Evolutionary conservation across 2,888 invertebrate genomes (phyloP).

Genomic region (Drosophila multiciliata): DNA sequence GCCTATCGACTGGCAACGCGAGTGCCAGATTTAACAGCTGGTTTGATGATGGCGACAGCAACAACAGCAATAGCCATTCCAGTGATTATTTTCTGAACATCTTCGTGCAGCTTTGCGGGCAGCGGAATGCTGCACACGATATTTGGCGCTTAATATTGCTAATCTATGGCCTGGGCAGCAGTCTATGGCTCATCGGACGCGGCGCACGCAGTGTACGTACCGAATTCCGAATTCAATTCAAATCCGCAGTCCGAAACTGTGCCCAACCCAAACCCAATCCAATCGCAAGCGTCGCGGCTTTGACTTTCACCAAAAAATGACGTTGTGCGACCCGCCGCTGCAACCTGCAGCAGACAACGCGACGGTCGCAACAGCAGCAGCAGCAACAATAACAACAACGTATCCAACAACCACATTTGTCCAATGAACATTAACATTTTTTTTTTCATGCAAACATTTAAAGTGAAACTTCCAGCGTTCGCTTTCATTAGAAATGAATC

Average conservation of each 20-base stretch:
- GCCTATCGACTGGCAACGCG: conserved; percentile 51
- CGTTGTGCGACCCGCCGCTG: conserved; percentile 68
- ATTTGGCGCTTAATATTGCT: conserved; percentile 80
- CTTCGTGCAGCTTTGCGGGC: conserved; percentile 60
- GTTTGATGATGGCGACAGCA: conserved; percentile 14
- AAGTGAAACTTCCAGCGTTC: conserved; percentile 75
- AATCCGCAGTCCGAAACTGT: conserved; percentile 26
- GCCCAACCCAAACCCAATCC: conserved; percentile 56
- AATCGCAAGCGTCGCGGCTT: conserved; percentile 15
- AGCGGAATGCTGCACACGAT: conserved; percentile 62
- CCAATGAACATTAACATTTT: conserved; percentile 74
- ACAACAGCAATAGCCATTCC: conserved; percentile 12
- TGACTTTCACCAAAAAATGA: conserved; percentile 78
- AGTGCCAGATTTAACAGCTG: conserved; percentile 48
- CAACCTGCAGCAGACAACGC: conserved; percentile 63
- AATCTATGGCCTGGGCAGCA: conserved; percentile 74
- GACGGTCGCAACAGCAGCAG: conserved; percentile 28
- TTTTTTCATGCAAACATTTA: conserved; percentile 63
- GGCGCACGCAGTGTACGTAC: conserved; percentile 73
- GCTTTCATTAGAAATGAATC: conserved; percentile 78
- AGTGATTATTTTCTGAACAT: conserved; percentile 63
- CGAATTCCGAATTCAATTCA: conserved; percentile 37
- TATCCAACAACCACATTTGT: conserved; percentile 60
- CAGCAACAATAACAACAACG: conserved; percentile 12
- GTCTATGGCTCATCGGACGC: conserved; percentile 70